These are phyloP conservation scores for Hycleus phaleratus DNA, from an alignment of 1,140 invertebrate species.

Conservation along the genomic window DNA sequence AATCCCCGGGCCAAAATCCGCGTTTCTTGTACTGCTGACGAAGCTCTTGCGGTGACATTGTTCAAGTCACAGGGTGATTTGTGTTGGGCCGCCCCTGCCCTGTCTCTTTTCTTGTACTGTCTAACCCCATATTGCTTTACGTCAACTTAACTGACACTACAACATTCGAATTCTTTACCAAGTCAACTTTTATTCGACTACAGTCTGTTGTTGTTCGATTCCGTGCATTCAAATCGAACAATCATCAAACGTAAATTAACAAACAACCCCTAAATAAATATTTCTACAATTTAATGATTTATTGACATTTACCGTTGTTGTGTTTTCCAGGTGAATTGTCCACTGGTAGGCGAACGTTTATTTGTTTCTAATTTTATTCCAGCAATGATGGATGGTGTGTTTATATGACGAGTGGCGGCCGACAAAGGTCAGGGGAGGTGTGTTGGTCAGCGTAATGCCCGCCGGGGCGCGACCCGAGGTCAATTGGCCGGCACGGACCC, in stretches of 20 bases:
- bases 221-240: too few relatives aligned
- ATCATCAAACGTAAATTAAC: not conserved
- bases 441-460: conserved; percentile 38
- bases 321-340: conserved; percentile 19
- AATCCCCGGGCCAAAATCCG: conserved; percentile 7
- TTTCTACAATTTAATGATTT: not conserved
- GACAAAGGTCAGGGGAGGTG: conserved; percentile 42
- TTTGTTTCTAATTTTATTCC: conserved; percentile 37
- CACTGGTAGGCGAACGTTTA: conserved; percentile 24
- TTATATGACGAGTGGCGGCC: conserved; percentile 41
- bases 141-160: conserved; percentile 9
- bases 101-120: conserved; percentile 16
- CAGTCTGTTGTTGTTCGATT: too few relatives aligned
- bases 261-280: too few relatives aligned
- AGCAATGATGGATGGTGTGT: conserved; percentile 40
- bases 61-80: conserved; percentile 30
- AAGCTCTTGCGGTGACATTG: conserved; percentile 29
- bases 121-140: conserved; percentile 14
- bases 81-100: conserved; percentile 25
- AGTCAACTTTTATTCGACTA: too few relatives aligned
- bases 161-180: conserved; percentile 6
- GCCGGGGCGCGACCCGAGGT: conserved; percentile 36
- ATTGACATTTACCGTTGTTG: conserved; percentile 20
- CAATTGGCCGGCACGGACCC: conserved; percentile 36
- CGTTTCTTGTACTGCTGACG: conserved; percentile 1